These are phyloP conservation scores for Leuciscus idus DNA, from an alignment of 2,113 vertebrate genomes.

Conservation along the genomic window DNA sequence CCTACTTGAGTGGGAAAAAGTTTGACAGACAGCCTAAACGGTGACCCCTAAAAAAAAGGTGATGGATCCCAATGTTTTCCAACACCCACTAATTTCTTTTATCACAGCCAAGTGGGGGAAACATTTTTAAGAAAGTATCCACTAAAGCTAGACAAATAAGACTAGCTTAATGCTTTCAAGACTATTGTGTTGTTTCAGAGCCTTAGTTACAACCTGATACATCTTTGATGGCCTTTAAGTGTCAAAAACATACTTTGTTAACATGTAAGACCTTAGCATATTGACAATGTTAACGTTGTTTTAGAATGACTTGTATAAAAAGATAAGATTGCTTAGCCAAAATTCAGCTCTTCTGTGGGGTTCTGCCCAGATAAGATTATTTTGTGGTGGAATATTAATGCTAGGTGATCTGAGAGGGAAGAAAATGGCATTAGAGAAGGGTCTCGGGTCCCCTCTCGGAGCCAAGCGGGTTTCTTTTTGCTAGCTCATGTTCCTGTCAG, in stretches of 20 bases:
- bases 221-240: conserved; percentile 34
- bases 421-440: conserved; percentile 60
- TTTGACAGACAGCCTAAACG: conserved; percentile 73
- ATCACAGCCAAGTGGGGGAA: conserved; percentile 60
- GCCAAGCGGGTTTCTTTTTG: conserved; percentile 50
- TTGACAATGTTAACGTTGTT: background rate
- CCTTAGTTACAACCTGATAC: conserved; percentile 37
- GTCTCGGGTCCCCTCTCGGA: conserved; percentile 53
- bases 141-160: conserved; percentile 56
- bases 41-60: conserved; percentile 67
- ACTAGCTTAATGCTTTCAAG: conserved; percentile 31
- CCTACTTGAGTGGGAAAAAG: conserved; percentile 73
- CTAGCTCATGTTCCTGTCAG: conserved; percentile 46
- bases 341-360: conserved; percentile 30
- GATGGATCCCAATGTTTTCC: conserved; percentile 68
- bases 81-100: conserved; percentile 63
- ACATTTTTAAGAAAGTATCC: conserved; percentile 59
- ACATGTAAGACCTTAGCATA: background rate
- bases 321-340: conserved; percentile 7
- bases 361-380: conserved; percentile 59
- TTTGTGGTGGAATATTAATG: conserved; percentile 52
- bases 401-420: conserved; percentile 53
- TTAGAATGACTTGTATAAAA: background rate
- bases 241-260: background rate
- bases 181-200: conserved; percentile 36